These are phyloP conservation scores for Marmota flaviventris DNA, from an alignment of 2,113 vertebrate genomes.

Conservation along the genomic window DNA sequence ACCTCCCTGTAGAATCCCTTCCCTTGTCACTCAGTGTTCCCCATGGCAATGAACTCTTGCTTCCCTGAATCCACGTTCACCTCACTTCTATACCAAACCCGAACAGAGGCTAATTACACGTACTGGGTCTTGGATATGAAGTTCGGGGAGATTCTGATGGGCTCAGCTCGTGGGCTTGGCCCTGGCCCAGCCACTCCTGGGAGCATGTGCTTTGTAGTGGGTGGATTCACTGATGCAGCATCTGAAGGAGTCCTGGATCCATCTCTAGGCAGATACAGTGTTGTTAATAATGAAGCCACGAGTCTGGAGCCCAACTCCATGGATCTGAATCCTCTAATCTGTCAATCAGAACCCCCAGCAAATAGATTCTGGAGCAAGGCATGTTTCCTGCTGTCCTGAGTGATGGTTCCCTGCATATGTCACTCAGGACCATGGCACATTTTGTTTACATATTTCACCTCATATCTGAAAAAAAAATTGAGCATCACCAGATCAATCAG, in stretches of 20 bases:
- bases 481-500: not conserved
- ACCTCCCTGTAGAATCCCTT: not conserved
- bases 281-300: too few species aligned
- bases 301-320: not conserved
- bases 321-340: not conserved
- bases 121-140: not conserved
- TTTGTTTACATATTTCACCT: not conserved
- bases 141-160: not conserved
- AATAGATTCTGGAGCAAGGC: not conserved
- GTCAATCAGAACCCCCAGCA: not conserved
- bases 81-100: not conserved
- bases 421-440: not conserved
- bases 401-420: not conserved
- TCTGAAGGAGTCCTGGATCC: not conserved
- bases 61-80: rapidly evolving
- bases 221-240: rapidly evolving
- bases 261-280: rapidly evolving
- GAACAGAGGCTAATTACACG: not conserved
- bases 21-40: too few species aligned
- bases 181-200: too few species aligned
- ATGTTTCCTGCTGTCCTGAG: rapidly evolving
- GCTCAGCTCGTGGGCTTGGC: not conserved
- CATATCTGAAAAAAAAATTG: not conserved
- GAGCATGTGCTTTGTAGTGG: rapidly evolving
- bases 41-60: too few species aligned